These are phyloP conservation scores for Diarsia dahlii DNA, from an alignment of 2,888 invertebrate species.

Conservation along the genomic window DNA sequence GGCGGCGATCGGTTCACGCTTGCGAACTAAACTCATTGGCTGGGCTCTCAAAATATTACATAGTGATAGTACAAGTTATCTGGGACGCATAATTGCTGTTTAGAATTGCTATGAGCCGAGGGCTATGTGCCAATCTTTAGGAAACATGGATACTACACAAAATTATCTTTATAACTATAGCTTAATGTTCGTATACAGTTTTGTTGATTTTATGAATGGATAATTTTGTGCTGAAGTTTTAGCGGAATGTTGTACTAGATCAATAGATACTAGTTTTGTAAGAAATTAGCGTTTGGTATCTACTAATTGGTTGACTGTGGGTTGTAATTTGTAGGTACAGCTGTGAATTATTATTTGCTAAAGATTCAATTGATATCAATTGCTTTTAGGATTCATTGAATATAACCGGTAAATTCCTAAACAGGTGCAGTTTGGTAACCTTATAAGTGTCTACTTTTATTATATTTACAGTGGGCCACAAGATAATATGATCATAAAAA, in stretches of 20 bases:
- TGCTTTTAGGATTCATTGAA: neutral
- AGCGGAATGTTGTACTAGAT: conserved; percentile 12
- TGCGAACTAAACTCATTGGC: conserved; percentile 81
- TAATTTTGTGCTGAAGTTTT: conserved; percentile 11
- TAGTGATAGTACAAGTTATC: conserved; percentile 79
- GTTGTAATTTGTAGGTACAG: neutral
- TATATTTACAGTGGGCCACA: neutral
- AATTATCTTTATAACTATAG: neutral
- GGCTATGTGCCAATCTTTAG: conserved; percentile 68
- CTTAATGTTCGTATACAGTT: conserved; percentile 26
- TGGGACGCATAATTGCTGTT: conserved; percentile 86
- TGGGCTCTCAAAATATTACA: conserved; percentile 78
- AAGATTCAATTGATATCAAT: neutral
- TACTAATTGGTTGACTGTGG: conserved; percentile 32
- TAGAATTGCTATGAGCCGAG: conserved; percentile 82
- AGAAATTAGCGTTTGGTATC: conserved; percentile 22
- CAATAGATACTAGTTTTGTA: conserved; percentile 20
- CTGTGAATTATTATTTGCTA: conserved; percentile 1
- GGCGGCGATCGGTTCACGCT: conserved; percentile 80
- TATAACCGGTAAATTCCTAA: neutral
- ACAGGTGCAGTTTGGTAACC: neutral
- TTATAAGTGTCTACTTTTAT: neutral
- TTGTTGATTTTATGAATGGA: conserved; percentile 36
- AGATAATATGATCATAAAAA: fast-evolving
- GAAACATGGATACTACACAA: conserved; percentile 5